Base-by-base conservation (phyloP, 2,113 vertebrate genomes). In the Falco punctatus region DNA sequence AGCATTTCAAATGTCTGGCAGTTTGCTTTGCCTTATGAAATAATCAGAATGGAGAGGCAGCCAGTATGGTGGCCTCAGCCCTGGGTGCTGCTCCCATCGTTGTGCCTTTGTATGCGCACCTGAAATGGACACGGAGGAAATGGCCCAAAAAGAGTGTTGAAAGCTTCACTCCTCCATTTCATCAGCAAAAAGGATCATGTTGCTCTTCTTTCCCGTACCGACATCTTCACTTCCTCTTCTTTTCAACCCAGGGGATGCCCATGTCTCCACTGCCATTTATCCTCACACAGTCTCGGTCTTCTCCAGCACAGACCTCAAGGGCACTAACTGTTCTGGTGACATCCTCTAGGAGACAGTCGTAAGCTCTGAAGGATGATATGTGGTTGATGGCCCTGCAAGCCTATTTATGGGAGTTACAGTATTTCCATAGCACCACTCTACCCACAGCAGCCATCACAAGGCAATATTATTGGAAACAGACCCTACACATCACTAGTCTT, bases 11-110 rank as follows among this genome's bases (percentile, higher is more conserved):
- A 74, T 13, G 32, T 46, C 71, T 65, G 55, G 32, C 32, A 10
- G 30, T 44, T 89, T 19, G 54, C 18, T 80, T 85, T 10, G 9
- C 82, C 55, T 96, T 67, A 96, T 95, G 88, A 96, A 96, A 97
- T 89, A 93, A 94, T 97, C 71, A 96, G 66, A 59, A 88, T 28
- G 73, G 66, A 91, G 80, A 66, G 1, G 20, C 38, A 49, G 44
- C 14, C 38, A 21, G 4, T 4, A 3, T 15, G 20, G 73, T 70
- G 24, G 22, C 38, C 90, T 78, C 46, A n/a, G 51, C 15, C 49
- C 38, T 1, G 20, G 59, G 13, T 2, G 0, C n/a, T 44, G 26
- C 38, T 81, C 28, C 54, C 13, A 42, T 10, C 10, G 0, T 66
- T 35, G 1, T 49, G 13, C 12, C 28, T 70, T 64, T 21, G 22